phyloP scores from a whole-genome alignment of 64 coral and sea anemone species.

The Montipora capricornis region DNA sequence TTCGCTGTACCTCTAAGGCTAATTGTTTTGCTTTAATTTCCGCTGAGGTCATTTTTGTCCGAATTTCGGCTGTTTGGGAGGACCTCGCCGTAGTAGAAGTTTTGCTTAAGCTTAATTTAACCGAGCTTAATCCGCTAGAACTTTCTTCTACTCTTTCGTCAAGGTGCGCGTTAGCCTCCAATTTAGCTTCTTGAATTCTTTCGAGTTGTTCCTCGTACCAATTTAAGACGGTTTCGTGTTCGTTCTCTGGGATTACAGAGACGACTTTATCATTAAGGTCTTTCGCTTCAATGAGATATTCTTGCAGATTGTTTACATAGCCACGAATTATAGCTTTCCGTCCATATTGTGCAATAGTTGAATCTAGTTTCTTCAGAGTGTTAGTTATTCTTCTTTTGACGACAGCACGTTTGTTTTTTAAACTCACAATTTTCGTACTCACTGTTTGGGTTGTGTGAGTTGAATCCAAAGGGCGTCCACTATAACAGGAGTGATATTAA shows the following conservation, averaged over 20 bases:
- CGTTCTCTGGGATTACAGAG: background rate
- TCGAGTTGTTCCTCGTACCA: background rate
- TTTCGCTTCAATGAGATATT: background rate
- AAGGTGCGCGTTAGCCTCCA: constrained; percentile 7
- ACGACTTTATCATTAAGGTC: background rate
- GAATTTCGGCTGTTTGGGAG: background rate
- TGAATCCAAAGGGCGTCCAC: background rate
- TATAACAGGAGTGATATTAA: too few species aligned
- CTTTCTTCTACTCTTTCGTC: background rate
- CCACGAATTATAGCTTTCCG: constrained; percentile 6
- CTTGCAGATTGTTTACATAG: background rate
- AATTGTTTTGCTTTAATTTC: constrained; percentile 46
- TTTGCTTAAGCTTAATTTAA: background rate
- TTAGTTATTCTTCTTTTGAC: constrained; percentile 7
- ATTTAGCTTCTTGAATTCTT: background rate
- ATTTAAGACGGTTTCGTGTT: background rate
- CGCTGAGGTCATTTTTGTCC: background rate
- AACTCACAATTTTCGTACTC: background rate
- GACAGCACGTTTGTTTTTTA: background rate
- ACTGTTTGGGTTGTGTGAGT: background rate
- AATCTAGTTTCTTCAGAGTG: background rate
- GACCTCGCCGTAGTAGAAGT: background rate
- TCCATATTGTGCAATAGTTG: background rate
- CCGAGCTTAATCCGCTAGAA: background rate
- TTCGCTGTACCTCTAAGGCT: background rate